A percentile compares a stretch with the other conserved stretches of the same genome.
These are phyloP conservation scores for Glossosoma conforme DNA, from an alignment of 1,140 invertebrate genomes.

Conservation along the genomic window DNA sequence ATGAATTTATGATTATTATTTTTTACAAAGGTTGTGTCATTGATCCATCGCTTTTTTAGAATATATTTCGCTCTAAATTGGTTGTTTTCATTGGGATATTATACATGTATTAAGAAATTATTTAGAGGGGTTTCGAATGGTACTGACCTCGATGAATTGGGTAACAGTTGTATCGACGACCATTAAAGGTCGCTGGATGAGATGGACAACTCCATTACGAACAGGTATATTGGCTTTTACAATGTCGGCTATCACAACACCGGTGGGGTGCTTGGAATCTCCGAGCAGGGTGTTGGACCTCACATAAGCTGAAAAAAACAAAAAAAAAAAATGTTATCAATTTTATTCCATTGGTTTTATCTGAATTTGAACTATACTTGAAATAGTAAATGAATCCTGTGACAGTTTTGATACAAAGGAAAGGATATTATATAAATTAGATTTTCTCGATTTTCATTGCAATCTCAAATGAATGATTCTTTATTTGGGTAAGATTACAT, in stretches of 20 bases:
- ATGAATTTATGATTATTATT: no score
- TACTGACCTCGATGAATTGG: slow-evolving; percentile 78
- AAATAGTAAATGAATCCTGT: not conserved
- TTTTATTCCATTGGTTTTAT: not conserved
- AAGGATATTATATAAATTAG: no score
- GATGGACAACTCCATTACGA: slow-evolving; percentile 85
- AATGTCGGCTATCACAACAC: slow-evolving; percentile 81
- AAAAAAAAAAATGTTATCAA: not conserved
- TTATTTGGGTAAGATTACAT: no score
- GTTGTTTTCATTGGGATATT: no score
- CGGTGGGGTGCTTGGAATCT: slow-evolving; percentile 67
- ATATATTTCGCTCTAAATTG: no score
- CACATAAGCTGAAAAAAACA: slow-evolving; percentile 66
- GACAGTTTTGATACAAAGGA: not conserved
- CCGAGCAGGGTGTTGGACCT: slow-evolving; percentile 81
- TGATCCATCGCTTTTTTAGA: no score
- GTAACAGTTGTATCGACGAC: slow-evolving; percentile 79
- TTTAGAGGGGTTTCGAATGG: no score
- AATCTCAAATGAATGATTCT: no score
- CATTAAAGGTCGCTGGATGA: slow-evolving; percentile 86
- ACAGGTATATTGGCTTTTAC: slow-evolving; percentile 89
- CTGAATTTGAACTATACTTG: not conserved
- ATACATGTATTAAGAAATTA: no score
- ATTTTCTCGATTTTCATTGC: no score
- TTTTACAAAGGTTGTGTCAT: no score